Conservation (phyloP, 2,113 vertebrate species). For the Callochromis pleurospilus region DNA sequence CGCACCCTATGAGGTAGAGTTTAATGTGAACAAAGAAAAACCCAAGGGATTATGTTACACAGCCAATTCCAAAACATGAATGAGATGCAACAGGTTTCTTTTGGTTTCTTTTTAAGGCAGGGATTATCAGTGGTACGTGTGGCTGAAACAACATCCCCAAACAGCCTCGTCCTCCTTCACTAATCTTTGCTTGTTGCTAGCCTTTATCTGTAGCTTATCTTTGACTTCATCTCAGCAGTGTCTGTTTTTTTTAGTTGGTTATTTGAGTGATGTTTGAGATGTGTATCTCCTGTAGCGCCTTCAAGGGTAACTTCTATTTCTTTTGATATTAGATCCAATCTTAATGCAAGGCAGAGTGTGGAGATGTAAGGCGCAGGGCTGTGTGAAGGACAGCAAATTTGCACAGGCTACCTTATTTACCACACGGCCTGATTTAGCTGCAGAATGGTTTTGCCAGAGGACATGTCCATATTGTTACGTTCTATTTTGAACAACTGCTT, state of each 20-base stretch:
- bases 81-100: background rate
- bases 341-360: conserved; percentile 4
- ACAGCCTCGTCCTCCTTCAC: background rate
- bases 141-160: background rate
- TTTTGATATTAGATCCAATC: conserved; percentile 28
- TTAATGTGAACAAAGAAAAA: background rate
- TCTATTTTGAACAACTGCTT: background rate
- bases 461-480: background rate
- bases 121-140: background rate
- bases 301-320: conserved; percentile 6
- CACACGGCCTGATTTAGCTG: conserved; percentile 7
- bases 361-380: background rate
- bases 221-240: background rate
- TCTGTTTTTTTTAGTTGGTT: background rate
- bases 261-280: conserved; percentile 12
- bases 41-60: background rate
- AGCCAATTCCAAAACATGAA: background rate
- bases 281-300: background rate
- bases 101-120: background rate
- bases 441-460: background rate
- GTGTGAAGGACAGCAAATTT: background rate
- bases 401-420: conserved; percentile 2
- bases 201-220: conserved; percentile 1
- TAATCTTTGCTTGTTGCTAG: background rate
- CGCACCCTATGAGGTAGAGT: background rate